Evolutionary conservation across 1,140 invertebrate genomes (phyloP), one percentile per base, ranked within the genome.

Genomic region (Amyelois transitella): DNA sequence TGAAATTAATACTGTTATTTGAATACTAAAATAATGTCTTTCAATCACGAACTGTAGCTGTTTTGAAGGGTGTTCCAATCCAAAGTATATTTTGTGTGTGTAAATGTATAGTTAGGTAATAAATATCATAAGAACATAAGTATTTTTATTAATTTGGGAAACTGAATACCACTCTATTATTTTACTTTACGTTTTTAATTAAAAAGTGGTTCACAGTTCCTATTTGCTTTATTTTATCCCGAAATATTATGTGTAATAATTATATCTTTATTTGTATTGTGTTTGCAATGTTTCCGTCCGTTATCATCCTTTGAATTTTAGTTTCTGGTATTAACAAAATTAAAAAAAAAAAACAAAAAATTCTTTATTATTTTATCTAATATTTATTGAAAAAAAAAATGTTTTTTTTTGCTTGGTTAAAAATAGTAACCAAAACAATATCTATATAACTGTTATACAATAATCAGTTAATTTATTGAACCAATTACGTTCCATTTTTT

Each of bases 201-300:
- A 66, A 19, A 60, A 69, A 72, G 69, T 80, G 77, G 80, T 84
- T 80, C 62, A 78, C 56, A 79, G 81, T 84, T 84, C 77, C 81
- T 83, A 77, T 75, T 73, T 64, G 49, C 24, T 50, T 71, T 71
- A 66, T 43, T 21, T 28, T 28, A 43, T 55, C 58, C 43, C 22
- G 19, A 43, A 17, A 38, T 14, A 14, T 38, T 14, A 14, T 32
- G 2, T n/a, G 7, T 28, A 17, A 56, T 45, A 3, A 50, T 45
- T 60, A 57, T n/a, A 52, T 32, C 18, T n/a, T n/a, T n/a, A n/a
- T n/a, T n/a, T n/a, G n/a, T n/a, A n/a, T n/a, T n/a, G n/a, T n/a
- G n/a, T n/a, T n/a, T n/a, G n/a, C n/a, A n/a, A n/a, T n/a, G n/a
- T n/a, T n/a, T n/a, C n/a, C n/a, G n/a, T n/a, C n/a, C n/a, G n/a